Conservation (phyloP, 2,797 vertebrate species). For the Protonibea diacanthus region DNA sequence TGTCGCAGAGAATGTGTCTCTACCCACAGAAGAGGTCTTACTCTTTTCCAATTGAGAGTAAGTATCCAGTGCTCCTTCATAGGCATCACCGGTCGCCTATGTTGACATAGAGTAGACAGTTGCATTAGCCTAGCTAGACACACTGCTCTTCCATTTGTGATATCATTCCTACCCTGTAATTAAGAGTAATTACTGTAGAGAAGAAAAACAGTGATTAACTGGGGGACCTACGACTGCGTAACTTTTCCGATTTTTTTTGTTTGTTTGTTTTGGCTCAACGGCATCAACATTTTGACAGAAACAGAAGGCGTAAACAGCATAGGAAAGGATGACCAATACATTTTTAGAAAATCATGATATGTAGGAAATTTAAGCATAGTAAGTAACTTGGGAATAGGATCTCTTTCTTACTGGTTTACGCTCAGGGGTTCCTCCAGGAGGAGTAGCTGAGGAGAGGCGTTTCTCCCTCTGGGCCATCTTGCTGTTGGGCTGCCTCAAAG, state of each 20-base stretch:
- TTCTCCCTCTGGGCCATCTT: constrained; percentile 95
- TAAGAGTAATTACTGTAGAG: constrained; percentile 12
- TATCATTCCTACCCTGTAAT: constrained; percentile 31
- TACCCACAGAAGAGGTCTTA: constrained; percentile 68
- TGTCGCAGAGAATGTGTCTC: constrained; percentile 51
- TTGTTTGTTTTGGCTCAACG: background rate
- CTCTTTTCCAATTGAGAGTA: constrained; percentile 78
- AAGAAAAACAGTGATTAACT: background rate
- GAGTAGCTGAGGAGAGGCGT: constrained; percentile 89
- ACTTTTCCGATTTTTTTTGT: background rate
- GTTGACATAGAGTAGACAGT: constrained; percentile 97
- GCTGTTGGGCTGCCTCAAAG: constrained; percentile 96
- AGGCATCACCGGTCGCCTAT: constrained; percentile 95
- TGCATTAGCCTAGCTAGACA: constrained; percentile 86
- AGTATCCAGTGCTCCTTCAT: constrained; percentile 80
- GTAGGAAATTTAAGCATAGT: background rate
- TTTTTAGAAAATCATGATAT: background rate
- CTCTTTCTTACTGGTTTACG: constrained; percentile 85
- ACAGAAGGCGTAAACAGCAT: background rate
- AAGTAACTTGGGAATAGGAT: background rate
- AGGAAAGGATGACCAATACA: constrained; percentile 10
- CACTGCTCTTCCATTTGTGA: constrained; percentile 25
- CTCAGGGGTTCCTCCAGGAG: constrained; percentile 92
- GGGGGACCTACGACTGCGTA: background rate
- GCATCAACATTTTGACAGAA: constrained; percentile 25